phyloP scores from a whole-genome alignment of 2,888 invertebrate genomes.

The Calliopum simillimum region DNA sequence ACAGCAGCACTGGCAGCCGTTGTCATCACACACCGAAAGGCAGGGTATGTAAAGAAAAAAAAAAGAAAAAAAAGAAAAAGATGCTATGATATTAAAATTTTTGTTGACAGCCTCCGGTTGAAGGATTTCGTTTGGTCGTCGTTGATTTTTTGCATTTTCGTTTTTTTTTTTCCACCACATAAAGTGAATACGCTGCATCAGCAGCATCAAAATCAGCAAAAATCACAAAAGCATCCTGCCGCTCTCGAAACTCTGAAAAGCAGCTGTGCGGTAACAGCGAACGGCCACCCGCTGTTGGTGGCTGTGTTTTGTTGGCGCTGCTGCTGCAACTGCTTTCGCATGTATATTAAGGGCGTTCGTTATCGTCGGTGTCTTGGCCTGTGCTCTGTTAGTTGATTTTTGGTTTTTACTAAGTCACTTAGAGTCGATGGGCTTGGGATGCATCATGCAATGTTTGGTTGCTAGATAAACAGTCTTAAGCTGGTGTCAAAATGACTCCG shows the following conservation, averaged over 20 bases:
- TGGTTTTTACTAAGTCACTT: no score
- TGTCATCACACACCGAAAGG: not conserved
- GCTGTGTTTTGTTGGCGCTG: no score
- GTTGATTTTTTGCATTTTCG: not conserved
- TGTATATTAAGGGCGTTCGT: conserved; percentile 2
- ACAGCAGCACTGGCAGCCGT: not conserved
- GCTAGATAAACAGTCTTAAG: conserved; percentile 21
- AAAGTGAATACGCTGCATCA: conserved; percentile 9
- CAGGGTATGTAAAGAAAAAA: conserved; percentile 34
- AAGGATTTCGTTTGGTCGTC: not conserved
- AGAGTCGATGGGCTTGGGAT: not conserved
- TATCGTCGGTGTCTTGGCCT: not conserved
- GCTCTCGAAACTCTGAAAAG: no score
- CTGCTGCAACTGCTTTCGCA: not conserved
- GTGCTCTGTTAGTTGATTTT: not conserved
- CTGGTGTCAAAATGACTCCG: conserved; percentile 28
- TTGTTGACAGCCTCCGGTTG: conserved; percentile 36
- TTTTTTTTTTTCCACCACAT: not conserved
- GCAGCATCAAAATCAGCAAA: not conserved
- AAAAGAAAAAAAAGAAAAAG: no score
- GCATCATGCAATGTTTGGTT: not conserved
- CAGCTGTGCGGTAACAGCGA: not conserved
- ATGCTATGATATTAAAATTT: conserved; percentile 35
- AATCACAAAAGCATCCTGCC: no score
- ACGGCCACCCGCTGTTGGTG: conserved; percentile 8